phyloP scores from a whole-genome alignment of 2,888 invertebrate genomes.

The Mactromeris polynyma region DNA sequence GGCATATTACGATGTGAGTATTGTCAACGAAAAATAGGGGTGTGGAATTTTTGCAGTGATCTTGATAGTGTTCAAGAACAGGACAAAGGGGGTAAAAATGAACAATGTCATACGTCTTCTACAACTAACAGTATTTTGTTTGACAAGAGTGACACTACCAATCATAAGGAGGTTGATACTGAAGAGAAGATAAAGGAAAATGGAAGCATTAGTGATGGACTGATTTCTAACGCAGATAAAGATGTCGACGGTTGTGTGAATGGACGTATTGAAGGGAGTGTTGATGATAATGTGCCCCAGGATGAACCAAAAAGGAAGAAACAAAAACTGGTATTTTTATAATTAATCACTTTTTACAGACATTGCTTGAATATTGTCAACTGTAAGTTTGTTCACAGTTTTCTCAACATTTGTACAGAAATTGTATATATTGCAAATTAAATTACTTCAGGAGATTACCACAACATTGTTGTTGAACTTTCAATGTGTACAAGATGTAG shows the following conservation, averaged over 20 bases:
- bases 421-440: too few relatives aligned
- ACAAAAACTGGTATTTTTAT: constrained; percentile 68
- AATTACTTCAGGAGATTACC: too few relatives aligned
- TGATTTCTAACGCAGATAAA: not conserved
- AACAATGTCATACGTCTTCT: not conserved
- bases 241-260: not conserved
- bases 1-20: constrained; percentile 76
- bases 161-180: not conserved
- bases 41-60: constrained; percentile 78
- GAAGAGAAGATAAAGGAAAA: not conserved
- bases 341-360: too few relatives aligned
- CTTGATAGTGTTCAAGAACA: not conserved
- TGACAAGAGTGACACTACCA: not conserved
- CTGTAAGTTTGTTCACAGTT: too few relatives aligned
- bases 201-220: not conserved
- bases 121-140: not conserved
- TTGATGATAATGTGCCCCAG: not conserved
- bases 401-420: too few relatives aligned
- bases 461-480: too few relatives aligned
- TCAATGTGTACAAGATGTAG: too few relatives aligned
- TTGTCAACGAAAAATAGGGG: constrained; percentile 78
- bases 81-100: not conserved
- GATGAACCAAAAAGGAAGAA: constrained; percentile 68
- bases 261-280: not conserved
- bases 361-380: too few relatives aligned